Conservation (phyloP, 2,888 invertebrate genomes). For the Ormyrus labotus region DNA sequence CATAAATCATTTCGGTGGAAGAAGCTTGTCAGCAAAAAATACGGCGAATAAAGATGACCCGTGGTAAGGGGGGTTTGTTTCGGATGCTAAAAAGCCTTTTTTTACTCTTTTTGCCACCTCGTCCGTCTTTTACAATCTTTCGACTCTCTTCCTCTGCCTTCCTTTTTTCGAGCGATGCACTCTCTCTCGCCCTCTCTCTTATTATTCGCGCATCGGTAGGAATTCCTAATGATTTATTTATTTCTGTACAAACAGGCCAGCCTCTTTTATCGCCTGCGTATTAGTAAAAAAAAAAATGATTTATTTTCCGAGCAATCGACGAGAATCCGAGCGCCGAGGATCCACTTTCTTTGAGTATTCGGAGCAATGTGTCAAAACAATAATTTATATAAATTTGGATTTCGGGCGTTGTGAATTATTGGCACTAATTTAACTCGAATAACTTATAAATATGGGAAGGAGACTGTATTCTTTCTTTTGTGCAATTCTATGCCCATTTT, state of each 20-base stretch:
- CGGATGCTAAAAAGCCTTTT: conserved; percentile 64
- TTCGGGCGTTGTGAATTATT: background rate
- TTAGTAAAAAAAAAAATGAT: conserved; percentile 37
- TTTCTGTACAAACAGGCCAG: conserved; percentile 47
- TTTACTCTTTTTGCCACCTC: conserved; percentile 46
- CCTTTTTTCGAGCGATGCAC: conserved; percentile 52
- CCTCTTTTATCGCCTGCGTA: conserved; percentile 38
- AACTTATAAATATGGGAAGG: too few species aligned
- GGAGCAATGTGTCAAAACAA: conserved; percentile 48
- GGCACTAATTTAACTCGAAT: too few species aligned
- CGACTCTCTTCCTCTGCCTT: conserved; percentile 27
- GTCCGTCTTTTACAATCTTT: conserved; percentile 54
- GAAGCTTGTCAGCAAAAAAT: conserved; percentile 74
- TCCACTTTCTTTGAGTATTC: conserved; percentile 22
- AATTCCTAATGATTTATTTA: conserved; percentile 53
- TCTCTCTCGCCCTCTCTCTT: conserved; percentile 33
- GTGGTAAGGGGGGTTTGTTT: conserved; percentile 71
- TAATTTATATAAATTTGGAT: conserved; percentile 41
- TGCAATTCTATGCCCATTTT: too few species aligned
- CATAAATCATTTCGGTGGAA: conserved; percentile 72
- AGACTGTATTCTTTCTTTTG: too few species aligned
- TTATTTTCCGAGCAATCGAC: conserved; percentile 40
- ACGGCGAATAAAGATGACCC: conserved; percentile 70
- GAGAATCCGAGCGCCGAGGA: background rate
- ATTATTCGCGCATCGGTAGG: conserved; percentile 59